Conservation (phyloP, 2,888 invertebrate species). For the Ectropis crepuscularia region DNA sequence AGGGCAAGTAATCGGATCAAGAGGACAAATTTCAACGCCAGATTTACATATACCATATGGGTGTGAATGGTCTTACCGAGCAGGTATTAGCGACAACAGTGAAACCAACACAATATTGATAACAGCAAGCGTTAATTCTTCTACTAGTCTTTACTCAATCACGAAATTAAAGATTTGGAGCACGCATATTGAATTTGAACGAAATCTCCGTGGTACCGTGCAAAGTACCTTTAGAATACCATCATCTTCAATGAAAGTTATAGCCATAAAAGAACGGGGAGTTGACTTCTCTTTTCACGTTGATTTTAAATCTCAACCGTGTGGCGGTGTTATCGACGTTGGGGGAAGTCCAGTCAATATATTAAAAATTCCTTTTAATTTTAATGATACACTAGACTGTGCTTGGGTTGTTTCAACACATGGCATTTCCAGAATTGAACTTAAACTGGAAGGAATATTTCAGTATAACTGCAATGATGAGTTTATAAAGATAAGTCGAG, state of each 20-base stretch:
- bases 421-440: constrained; percentile 64
- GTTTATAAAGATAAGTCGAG: constrained; percentile 81
- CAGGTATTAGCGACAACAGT: constrained; percentile 24
- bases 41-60: constrained; percentile 56
- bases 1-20: constrained; percentile 56
- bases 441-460: constrained; percentile 66
- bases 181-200: constrained; percentile 40
- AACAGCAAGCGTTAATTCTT: constrained; percentile 55
- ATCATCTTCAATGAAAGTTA: constrained; percentile 53
- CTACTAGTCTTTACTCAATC: constrained; percentile 59
- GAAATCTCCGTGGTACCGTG: constrained; percentile 57
- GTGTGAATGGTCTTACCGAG: constrained; percentile 67
- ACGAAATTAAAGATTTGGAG: constrained; percentile 56
- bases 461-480: constrained; percentile 61
- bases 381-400: constrained; percentile 86
- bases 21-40: constrained; percentile 62
- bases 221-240: constrained; percentile 61
- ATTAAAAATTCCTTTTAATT: constrained; percentile 69
- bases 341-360: constrained; percentile 57
- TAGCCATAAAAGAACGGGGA: constrained; percentile 52
- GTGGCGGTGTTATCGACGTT: constrained; percentile 86
- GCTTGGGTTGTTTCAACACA: constrained; percentile 87
- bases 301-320: constrained; percentile 74
- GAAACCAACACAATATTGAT: constrained; percentile 60
- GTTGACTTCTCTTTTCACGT: constrained; percentile 72